Base-by-base conservation (phyloP, 1,140 invertebrate genomes). In the Dendroctonus ponderosae region DNA sequence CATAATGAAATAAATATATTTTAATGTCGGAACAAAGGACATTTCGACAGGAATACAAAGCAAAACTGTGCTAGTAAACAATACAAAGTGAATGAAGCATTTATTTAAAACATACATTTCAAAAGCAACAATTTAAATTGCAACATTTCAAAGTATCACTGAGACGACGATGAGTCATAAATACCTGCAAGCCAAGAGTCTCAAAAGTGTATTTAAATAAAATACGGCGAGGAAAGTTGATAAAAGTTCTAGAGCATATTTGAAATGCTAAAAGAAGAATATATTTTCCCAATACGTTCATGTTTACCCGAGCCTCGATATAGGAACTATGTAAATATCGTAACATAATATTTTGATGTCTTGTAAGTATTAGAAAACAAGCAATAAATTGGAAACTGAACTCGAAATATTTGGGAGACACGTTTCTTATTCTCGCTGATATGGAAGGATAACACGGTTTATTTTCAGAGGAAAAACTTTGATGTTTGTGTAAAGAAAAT, bases 271-370 rank as follows among this genome's bases (percentile, higher is more conserved):
- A 54, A 39, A 39, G 52, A 39, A 54, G 15, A 39, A 54, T 38
- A 54, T 14, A 39, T 58, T 58, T 58, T 58, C 56, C 26, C 43
- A 44, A 42, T 58, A 12, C 14, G 43, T 44, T 7, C n/a, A 15
- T 58, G 41, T 58, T 58, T 58, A 44, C 56, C 56, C 9, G 40
- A 14, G 46, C 26, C 12, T 58, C 9, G 12, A 58, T 58, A 58
- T 46, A 43, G n/a, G 26, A 44, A 12, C n/a, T 43, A 42, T 58
- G 42, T 61, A 61, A 61, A 61, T 61, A 40, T 61, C 40, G 58
- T 61, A 61, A 61, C 46, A 50, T 61, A 61, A 61, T 61, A 61
- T 50, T 37, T 61, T 39, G 58, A 61, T 50, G 44, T 40, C 41
- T 43, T 43, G 12, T 58, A 58, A 44, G 41, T 58, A 58, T 26